Base-by-base conservation (phyloP, 2,113 vertebrate genomes). In the Anguilla rostrata region DNA sequence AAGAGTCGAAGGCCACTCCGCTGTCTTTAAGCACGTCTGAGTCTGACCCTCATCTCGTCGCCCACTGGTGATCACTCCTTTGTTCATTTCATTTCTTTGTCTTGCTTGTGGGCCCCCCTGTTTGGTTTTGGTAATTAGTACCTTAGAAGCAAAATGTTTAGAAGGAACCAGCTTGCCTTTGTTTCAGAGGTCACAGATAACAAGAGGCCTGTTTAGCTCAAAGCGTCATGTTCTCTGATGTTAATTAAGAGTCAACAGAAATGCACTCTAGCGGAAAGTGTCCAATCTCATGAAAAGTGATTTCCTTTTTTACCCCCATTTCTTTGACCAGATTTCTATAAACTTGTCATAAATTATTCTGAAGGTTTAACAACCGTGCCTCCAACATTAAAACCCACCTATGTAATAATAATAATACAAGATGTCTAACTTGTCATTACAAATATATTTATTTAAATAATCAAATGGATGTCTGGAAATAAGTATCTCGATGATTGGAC, bases 161-260 rank as follows among this genome's bases (percentile, higher is more conserved):
- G 78, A 80, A 16, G 39, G 39, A 41, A 80, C 39, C 18, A 41
- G 78, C 40, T 41, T 26, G 39, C 1, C 79, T 81, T 40, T 81
- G 63, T 71, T 71, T 71, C 63, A 71, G 63, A 71, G 63, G 63
- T 26, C 26, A n/a, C 39, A 79, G 29, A 79, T 40, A 79, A 79
- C 78, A 79, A 79, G 78, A 29, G 39, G 26, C 78, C 20, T 22
- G 34, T 80, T 41, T 41, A 80, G 78, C 78, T 39, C 78, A 41
- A 20, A 39, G 78, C 39, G 0, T 80, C 34, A 80, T 41, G 20
- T 80, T 80, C 39, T 80, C 34, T 80, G 78, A 80, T 80, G 39
- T 80, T 80, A 80, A 80, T 80, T 80, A 41, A 40, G 78, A 79
- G 78, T 80, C 78, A 80, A 41, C 78, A 41, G 78, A 39, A 16